phyloP scores from a whole-genome alignment of 2,113 vertebrate species.

The Todiramphus chloris region DNA sequence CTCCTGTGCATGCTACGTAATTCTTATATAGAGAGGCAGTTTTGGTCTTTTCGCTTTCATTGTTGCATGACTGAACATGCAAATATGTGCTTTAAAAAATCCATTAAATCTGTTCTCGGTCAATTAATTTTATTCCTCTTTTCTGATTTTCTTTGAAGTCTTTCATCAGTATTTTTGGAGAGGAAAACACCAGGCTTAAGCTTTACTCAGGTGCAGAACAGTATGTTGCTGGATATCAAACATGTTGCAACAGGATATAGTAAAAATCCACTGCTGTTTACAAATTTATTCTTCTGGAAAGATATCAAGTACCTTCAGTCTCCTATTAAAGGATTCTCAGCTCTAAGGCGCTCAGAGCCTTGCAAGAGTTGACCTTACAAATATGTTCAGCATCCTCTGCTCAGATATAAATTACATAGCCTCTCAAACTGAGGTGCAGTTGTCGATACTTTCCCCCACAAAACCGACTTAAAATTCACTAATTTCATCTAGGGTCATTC shows the following conservation, averaged over 20 bases:
- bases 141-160: not conserved
- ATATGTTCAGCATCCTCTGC: not conserved
- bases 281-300: not conserved
- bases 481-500: not conserved
- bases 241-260: not conserved
- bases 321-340: not conserved
- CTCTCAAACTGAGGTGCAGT: not conserved
- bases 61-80: not conserved
- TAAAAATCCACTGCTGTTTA: not conserved
- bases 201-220: not conserved
- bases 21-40: not conserved
- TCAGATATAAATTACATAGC: not conserved
- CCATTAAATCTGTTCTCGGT: not conserved
- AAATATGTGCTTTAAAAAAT: not conserved
- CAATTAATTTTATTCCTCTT: not conserved
- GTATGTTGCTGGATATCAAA: not conserved
- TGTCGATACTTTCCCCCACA: not conserved
- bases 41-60: not conserved
- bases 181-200: not conserved
- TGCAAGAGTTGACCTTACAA: not conserved
- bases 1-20: not conserved
- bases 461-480: conserved; percentile 11
- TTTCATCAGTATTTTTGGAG: not conserved
- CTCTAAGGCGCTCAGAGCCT: not conserved
- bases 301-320: not conserved